phyloP scores from a whole-genome alignment of 1,140 invertebrate genomes.

The Nephila pilipes region DNA sequence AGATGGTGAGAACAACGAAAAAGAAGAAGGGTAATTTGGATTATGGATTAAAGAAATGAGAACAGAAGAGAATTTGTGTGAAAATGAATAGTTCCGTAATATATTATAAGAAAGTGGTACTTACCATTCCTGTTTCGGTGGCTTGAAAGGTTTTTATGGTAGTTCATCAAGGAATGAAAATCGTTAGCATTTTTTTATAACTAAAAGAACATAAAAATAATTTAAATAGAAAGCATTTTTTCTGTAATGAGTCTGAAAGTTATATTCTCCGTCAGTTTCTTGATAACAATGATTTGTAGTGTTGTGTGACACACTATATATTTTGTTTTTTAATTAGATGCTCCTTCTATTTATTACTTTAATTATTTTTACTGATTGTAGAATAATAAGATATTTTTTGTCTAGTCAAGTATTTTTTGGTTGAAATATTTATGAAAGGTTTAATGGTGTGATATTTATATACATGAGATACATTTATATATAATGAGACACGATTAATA shows the following conservation, averaged over 20 bases:
- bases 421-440: no score
- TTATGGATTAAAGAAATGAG: neutral
- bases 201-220: neutral
- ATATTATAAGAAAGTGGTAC: neutral
- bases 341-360: no score
- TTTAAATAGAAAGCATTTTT: neutral
- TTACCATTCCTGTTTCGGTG: neutral
- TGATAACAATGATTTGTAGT: no score
- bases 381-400: no score
- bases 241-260: neutral
- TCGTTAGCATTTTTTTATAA: neutral
- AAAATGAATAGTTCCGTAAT: neutral
- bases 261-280: no score
- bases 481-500: no score
- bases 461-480: no score
- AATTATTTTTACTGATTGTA: no score
- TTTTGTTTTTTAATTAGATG: no score
- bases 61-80: neutral
- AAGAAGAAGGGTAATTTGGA: neutral
- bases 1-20: neutral
- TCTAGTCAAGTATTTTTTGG: no score
- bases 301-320: no score
- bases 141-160: neutral
- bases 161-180: neutral
- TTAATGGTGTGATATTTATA: no score